Percentiles rank a stretch among this genome's conserved stretches.
Conservation (phyloP, 2,888 invertebrate species). For the Junonia oenone region DNA sequence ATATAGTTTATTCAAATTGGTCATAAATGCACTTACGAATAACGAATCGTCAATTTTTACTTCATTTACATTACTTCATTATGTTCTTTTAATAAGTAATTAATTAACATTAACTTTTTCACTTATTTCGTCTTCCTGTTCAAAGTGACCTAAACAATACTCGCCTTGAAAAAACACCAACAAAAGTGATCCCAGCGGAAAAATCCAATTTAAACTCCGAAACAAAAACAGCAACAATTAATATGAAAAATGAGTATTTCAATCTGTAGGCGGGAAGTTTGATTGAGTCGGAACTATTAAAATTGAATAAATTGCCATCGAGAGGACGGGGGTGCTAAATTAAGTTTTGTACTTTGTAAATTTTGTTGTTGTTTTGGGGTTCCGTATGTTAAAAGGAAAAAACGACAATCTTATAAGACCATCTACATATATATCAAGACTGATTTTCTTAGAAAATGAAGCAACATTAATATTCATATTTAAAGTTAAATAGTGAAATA, state of each 20-base stretch:
- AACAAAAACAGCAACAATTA: constrained; percentile 20
- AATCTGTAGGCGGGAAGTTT: constrained; percentile 41
- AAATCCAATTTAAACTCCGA: constrained; percentile 31
- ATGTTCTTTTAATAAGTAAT: too few species aligned
- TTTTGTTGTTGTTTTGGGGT: not conserved
- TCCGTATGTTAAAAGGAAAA: too few species aligned
- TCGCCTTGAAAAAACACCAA: not conserved
- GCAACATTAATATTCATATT: too few species aligned
- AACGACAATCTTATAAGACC: too few species aligned
- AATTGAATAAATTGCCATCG: constrained; percentile 1
- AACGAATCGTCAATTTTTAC: too few species aligned
- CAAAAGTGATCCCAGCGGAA: constrained; percentile 6
- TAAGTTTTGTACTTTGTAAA: not conserved
- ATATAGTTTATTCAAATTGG: too few species aligned
- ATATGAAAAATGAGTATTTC: constrained; percentile 31
- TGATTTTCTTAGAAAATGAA: too few species aligned
- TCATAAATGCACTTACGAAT: too few species aligned
- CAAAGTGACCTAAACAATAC: not conserved
- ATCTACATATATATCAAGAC: too few species aligned
- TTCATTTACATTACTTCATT: too few species aligned
- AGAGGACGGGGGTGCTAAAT: not conserved
- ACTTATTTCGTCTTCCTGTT: not conserved
- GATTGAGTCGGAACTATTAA: constrained; percentile 16
- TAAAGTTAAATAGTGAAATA: too few species aligned
- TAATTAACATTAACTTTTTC: too few species aligned